phyloP scores from a whole-genome alignment of 2,888 invertebrate genomes.

The Eupsilia transversa region DNA sequence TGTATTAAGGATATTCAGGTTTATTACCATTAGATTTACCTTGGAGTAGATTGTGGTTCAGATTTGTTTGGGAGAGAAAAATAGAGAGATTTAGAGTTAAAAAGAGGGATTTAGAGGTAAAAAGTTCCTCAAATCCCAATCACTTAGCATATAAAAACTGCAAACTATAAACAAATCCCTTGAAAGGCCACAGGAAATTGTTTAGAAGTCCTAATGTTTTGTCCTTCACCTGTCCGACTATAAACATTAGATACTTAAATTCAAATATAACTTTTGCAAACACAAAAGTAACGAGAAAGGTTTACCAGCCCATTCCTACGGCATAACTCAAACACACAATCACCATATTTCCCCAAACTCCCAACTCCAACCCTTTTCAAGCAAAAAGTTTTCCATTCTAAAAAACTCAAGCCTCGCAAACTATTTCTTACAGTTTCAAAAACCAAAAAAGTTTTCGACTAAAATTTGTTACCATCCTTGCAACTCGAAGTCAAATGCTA shows the following conservation, averaged over 20 bases:
- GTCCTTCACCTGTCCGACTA: neutral
- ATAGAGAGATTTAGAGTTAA: neutral
- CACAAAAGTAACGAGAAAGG: conserved; percentile 16
- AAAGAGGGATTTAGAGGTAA: no score
- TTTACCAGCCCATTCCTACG: neutral
- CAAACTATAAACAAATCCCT: no score
- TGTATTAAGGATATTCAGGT: neutral
- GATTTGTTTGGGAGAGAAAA: neutral
- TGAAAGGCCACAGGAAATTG: neutral
- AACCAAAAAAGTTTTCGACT: conserved; percentile 81
- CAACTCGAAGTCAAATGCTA: conserved; percentile 86
- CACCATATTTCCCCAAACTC: conserved; percentile 48
- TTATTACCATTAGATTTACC: neutral
- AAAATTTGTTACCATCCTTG: conserved; percentile 85
- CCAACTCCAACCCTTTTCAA: conserved; percentile 38
- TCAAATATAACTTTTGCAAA: conserved; percentile 11
- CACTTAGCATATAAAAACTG: neutral
- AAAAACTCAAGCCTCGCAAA: conserved; percentile 62
- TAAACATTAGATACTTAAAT: neutral
- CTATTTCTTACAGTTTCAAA: conserved; percentile 73
- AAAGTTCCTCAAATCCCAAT: no score
- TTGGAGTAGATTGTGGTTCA: neutral
- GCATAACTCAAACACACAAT: conserved; percentile 35
- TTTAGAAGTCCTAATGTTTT: neutral
- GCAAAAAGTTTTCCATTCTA: conserved; percentile 52